A percentile compares a stretch with the other conserved stretches of the same genome.
phyloP scores from a whole-genome alignment of 1,140 invertebrate genomes.

The Carposina sasakii region DNA sequence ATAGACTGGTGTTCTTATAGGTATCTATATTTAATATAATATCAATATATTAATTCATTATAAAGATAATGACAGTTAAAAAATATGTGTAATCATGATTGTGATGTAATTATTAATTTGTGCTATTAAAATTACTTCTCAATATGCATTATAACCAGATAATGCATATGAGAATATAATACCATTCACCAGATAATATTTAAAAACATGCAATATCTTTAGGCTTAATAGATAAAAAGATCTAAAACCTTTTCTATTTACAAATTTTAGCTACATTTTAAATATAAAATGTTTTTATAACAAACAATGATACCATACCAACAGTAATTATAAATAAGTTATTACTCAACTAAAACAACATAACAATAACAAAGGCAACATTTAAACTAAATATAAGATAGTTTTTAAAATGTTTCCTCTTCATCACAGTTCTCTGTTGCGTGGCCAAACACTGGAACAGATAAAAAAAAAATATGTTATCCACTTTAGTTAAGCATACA shows the following conservation, averaged over 20 bases:
- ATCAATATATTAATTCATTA: no score
- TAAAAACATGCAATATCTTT: slow-evolving; percentile 50
- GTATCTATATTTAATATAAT: no score
- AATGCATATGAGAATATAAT: slow-evolving; percentile 54
- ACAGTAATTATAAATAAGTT: slow-evolving; percentile 66
- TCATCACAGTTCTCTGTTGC: slow-evolving; percentile 85
- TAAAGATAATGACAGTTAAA: slow-evolving; percentile 1
- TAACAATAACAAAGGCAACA: slow-evolving; percentile 67
- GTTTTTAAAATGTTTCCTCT: slow-evolving; percentile 82
- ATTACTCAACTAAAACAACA: slow-evolving; percentile 55
- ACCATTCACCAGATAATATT: slow-evolving; percentile 40
- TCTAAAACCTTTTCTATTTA: no score
- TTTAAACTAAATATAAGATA: slow-evolving; percentile 54
- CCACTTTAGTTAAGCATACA: no score
- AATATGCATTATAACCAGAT: slow-evolving; percentile 59
- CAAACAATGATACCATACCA: slow-evolving; percentile 48
- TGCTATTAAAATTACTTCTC: slow-evolving; percentile 47
- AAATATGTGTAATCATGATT: slow-evolving; percentile 43
- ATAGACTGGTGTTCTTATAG: slow-evolving; percentile 32
- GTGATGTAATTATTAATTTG: slow-evolving; percentile 46
- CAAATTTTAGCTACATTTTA: slow-evolving; percentile 49
- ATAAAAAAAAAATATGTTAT: no score
- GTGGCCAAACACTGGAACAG: slow-evolving; percentile 84
- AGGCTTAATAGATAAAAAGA: slow-evolving; percentile 36
- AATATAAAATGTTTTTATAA: no score